Percentiles rank a stretch among this genome's conserved stretches.
These are phyloP conservation scores for Diplodus sargus DNA, from an alignment of 2,797 vertebrate species.

Conservation along the genomic window DNA sequence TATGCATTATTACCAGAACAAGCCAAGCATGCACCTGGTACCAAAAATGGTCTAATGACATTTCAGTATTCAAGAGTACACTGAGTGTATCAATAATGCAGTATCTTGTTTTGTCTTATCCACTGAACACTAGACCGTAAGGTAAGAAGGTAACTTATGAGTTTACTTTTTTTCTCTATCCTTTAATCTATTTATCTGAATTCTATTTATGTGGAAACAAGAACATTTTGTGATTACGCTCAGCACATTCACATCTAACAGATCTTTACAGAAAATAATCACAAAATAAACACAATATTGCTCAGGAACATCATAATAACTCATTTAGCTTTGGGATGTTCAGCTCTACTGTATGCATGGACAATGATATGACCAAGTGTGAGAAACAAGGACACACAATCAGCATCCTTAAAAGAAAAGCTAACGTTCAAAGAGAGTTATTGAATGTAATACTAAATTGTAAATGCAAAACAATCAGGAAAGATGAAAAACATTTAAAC, in stretches of 20 bases:
- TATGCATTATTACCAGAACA: neutral
- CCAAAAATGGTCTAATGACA: neutral
- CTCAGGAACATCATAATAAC: neutral
- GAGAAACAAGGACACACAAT: neutral
- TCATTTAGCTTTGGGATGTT: neutral
- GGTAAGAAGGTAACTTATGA: neutral
- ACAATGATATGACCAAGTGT: neutral
- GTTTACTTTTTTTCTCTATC: neutral
- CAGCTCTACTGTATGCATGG: neutral
- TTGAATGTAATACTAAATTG: neutral
- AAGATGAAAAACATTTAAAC: neutral
- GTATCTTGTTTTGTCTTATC: neutral
- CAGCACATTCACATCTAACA: neutral
- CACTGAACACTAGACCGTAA: neutral
- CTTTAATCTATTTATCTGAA: neutral
- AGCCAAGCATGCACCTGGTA: neutral
- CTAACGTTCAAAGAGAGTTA: neutral
- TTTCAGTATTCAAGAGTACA: neutral
- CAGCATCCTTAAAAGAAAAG: neutral
- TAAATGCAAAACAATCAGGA: conserved; percentile 8
- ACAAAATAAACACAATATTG: neutral
- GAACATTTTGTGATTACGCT: neutral
- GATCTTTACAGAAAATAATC: neutral
- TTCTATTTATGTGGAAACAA: neutral
- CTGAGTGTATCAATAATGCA: neutral